Conservation (phyloP, 2,113 vertebrate genomes). For the Menidia beryllina region DNA sequence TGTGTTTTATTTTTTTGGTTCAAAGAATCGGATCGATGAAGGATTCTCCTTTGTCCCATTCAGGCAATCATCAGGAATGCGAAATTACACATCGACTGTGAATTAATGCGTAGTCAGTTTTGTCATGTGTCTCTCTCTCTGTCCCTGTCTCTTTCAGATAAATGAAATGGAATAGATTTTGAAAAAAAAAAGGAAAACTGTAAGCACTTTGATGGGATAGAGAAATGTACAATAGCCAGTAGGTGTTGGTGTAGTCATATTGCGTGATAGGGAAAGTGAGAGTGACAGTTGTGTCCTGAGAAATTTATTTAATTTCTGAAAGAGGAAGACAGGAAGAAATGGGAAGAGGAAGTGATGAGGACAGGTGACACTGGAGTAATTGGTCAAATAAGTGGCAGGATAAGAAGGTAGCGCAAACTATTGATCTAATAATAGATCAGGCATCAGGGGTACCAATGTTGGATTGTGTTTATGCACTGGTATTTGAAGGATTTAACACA, state of each 20-base stretch:
- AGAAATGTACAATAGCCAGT: constrained; percentile 67
- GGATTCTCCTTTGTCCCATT: constrained; percentile 66
- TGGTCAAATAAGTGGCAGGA: constrained; percentile 46
- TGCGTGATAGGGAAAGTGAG: constrained; percentile 45
- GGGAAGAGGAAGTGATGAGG: constrained; percentile 71
- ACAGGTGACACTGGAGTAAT: constrained; percentile 42
- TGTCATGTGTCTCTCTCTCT: constrained; percentile 49
- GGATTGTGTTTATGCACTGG: constrained; percentile 17
- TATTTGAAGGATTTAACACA: constrained; percentile 29
- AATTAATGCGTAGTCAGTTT: constrained; percentile 48
- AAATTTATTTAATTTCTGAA: constrained; percentile 32
- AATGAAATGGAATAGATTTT: constrained; percentile 29
- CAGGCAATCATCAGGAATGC: constrained; percentile 76
- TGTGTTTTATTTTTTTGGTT: constrained; percentile 79
- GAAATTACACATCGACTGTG: constrained; percentile 70
- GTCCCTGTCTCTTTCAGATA: constrained; percentile 48
- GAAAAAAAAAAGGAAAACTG: constrained; percentile 48
- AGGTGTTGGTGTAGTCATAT: constrained; percentile 73
- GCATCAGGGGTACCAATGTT: constrained; percentile 16
- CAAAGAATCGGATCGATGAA: constrained; percentile 41
- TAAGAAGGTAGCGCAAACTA: constrained; percentile 48
- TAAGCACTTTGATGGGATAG: constrained; percentile 74
- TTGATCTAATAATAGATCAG: constrained; percentile 8
- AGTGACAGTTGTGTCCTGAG: constrained; percentile 24
- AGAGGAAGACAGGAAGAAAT: constrained; percentile 31